phyloP scores from a whole-genome alignment of 2,113 vertebrate species.

The Zingel zingel region DNA sequence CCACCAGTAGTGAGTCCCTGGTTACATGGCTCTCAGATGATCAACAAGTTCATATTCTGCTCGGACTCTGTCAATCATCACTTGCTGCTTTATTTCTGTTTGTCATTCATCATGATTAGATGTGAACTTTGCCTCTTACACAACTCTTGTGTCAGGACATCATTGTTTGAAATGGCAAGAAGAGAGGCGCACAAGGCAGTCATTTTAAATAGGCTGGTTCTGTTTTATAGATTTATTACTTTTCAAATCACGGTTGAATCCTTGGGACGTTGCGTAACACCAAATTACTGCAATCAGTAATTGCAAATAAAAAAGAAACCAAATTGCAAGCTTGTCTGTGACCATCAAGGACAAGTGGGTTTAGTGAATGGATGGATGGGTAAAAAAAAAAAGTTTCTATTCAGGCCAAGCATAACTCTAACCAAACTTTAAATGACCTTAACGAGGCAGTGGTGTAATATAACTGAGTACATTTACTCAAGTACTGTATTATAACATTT shows the following conservation, averaged over 20 bases:
- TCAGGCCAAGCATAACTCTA: not conserved
- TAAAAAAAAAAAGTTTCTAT: not conserved
- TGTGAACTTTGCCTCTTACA: conserved; percentile 34
- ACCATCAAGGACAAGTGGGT: not conserved
- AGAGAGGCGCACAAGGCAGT: not conserved
- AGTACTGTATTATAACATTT: no score
- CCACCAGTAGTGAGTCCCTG: no score
- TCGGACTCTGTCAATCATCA: conserved; percentile 19
- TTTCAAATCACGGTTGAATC: not conserved
- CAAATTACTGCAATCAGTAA: not conserved
- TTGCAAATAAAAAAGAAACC: not conserved
- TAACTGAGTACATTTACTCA: no score
- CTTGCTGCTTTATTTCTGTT: not conserved
- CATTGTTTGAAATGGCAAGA: not conserved
- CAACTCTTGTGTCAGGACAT: not conserved
- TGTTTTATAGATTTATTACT: conserved; percentile 10
- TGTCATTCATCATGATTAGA: not conserved
- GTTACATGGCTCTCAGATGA: not conserved
- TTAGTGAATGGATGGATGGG: conserved; percentile 3
- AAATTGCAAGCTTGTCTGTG: not conserved
- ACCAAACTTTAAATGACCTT: not conserved
- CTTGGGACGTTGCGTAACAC: not conserved
- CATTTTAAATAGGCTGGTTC: not conserved
- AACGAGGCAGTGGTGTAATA: no score
- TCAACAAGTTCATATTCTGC: not conserved